Conservation (phyloP, 2,888 invertebrate genomes). For the Siphlonurus alternatus region DNA sequence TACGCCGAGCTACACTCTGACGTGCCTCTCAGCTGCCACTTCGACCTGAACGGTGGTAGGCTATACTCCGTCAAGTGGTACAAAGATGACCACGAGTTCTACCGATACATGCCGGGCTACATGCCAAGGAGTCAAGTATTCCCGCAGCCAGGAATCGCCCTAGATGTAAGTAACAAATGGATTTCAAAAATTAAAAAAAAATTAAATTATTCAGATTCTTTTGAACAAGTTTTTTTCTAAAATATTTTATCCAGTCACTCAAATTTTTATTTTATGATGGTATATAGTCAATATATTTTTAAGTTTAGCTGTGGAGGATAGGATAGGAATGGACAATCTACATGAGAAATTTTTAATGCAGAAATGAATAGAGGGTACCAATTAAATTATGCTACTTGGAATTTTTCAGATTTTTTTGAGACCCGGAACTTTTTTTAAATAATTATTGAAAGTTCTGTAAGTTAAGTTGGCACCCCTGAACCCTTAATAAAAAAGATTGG, state of each 20-base stretch:
- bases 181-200: neutral
- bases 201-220: neutral
- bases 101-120: slow-evolving; percentile 25
- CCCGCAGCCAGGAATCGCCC: slow-evolving; percentile 8
- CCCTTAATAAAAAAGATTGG: no score
- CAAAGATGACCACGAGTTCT: slow-evolving; percentile 31
- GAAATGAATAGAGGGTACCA: no score
- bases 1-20: slow-evolving; percentile 32
- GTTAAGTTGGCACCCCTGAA: no score
- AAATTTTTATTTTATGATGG: neutral
- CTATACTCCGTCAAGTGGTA: slow-evolving; percentile 36
- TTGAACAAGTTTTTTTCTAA: neutral
- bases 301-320: neutral
- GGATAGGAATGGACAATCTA: no score
- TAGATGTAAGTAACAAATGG: slow-evolving; percentile 8
- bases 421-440: no score
- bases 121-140: slow-evolving; percentile 7
- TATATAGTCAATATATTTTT: no score
- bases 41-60: slow-evolving; percentile 31
- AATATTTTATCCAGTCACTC: neutral
- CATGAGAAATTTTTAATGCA: no score
- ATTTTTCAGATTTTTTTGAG: no score
- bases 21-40: slow-evolving; percentile 30
- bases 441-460: no score
- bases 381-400: no score